phyloP scores from a whole-genome alignment of 2,797 vertebrate genomes.

The Steatocranus sp. region DNA sequence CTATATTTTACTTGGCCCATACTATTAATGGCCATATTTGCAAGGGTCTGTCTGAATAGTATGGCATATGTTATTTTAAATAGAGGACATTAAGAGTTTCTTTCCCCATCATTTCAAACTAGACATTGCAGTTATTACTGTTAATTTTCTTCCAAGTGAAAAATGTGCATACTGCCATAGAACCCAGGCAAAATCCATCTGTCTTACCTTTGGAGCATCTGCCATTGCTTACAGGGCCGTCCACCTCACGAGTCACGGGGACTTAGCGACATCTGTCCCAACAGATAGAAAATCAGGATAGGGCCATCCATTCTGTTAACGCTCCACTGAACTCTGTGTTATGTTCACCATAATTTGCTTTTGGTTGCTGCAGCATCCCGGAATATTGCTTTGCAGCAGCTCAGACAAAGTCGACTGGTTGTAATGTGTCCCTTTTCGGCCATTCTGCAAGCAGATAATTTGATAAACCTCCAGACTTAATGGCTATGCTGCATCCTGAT shows the following conservation, averaged over 20 bases:
- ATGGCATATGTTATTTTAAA: not conserved
- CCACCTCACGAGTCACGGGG: constrained; percentile 74
- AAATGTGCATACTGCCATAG: constrained; percentile 59
- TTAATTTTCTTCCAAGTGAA: constrained; percentile 42
- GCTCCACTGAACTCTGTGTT: constrained; percentile 72
- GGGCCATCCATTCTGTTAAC: constrained; percentile 71
- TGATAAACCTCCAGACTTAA: constrained; percentile 78
- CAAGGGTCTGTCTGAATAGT: not conserved
- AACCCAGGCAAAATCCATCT: constrained; percentile 72
- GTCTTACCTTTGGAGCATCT: constrained; percentile 82
- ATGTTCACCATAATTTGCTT: constrained; percentile 77
- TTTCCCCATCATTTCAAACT: not conserved
- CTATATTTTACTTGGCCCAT: not conserved
- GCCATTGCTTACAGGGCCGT: constrained; percentile 77
- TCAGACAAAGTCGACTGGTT: constrained; percentile 70
- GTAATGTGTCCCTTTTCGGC: constrained; percentile 77
- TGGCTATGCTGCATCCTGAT: constrained; percentile 76
- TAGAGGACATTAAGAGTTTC: not conserved
- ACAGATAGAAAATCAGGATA: constrained; percentile 77
- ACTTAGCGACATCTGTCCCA: constrained; percentile 80
- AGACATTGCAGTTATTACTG: not conserved
- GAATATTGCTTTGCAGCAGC: constrained; percentile 76
- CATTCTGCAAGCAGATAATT: constrained; percentile 78
- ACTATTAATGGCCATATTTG: not conserved
- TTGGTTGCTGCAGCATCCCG: constrained; percentile 69